Conservation (phyloP, 2,797 vertebrate genomes). For the Trematomus bernacchii region DNA sequence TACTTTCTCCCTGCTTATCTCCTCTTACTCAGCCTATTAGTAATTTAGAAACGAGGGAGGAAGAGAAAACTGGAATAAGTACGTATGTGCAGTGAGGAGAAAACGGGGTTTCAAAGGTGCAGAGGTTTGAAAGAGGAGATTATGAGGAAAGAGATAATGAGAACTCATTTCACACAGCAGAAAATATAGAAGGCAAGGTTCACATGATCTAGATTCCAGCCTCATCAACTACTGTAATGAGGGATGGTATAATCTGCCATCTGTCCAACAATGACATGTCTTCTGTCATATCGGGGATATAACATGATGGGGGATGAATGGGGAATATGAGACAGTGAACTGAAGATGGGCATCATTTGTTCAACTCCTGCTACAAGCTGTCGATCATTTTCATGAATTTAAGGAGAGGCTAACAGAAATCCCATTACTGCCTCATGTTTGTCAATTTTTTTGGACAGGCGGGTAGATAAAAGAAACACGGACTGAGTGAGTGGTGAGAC, state of each 20-base stretch:
- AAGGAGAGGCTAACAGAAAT: constrained; percentile 28
- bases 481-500: constrained; percentile 1
- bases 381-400: constrained; percentile 8
- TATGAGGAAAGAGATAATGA: constrained; percentile 52
- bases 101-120: constrained; percentile 14
- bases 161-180: constrained; percentile 49
- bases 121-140: constrained; percentile 37
- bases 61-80: constrained; percentile 32
- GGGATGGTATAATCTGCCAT: constrained; percentile 76
- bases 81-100: constrained; percentile 4
- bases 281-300: constrained; percentile 54
- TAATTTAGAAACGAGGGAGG: constrained; percentile 11
- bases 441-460: constrained; percentile 23
- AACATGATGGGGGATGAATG: constrained; percentile 34
- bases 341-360: not conserved
- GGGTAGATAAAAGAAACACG: not conserved
- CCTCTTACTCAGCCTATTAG: constrained; percentile 21
- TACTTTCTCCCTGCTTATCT: not conserved
- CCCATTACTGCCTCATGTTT: constrained; percentile 4
- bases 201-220: constrained; percentile 65
- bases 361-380: constrained; percentile 29
- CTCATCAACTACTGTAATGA: constrained; percentile 69
- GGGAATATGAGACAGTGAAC: not conserved
- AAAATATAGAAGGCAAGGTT: constrained; percentile 52
- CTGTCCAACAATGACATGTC: constrained; percentile 70